phyloP scores from a whole-genome alignment of 2,113 vertebrate species.

The Cromileptes altivelis region DNA sequence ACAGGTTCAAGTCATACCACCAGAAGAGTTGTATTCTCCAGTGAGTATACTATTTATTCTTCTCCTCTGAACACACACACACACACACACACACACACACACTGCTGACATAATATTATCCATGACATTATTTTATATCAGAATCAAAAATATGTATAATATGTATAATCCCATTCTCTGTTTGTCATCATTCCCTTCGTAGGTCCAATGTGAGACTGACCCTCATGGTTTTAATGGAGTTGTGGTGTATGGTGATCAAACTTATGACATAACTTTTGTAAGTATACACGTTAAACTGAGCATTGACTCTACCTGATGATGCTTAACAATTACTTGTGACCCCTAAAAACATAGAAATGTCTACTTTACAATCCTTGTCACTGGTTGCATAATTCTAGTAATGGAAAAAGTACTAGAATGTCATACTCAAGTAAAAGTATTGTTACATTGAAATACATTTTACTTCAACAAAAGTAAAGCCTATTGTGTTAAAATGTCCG shows the following conservation, averaged over 20 bases:
- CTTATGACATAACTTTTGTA: not conserved
- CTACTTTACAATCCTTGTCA: not conserved
- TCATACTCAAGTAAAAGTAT: not conserved
- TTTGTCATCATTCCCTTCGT: not conserved
- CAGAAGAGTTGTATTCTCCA: rapidly evolving
- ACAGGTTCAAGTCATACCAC: not conserved
- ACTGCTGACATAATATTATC: not conserved
- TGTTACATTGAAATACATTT: no score
- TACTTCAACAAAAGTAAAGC: no score
- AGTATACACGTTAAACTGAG: not conserved
- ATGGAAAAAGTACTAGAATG: no score
- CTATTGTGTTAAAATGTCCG: no score
- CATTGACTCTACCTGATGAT: not conserved
- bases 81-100: not conserved
- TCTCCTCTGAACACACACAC: not conserved
- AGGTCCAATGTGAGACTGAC: conserved; percentile 23
- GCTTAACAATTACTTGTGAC: not conserved
- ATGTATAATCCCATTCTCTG: not conserved
- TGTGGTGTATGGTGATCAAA: not conserved
- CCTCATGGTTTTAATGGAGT: not conserved
- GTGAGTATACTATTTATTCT: conserved; percentile 6
- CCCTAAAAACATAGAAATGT: no score
- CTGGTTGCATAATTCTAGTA: no score
- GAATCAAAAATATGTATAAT: not conserved
- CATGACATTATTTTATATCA: not conserved